Evolutionary conservation across 2,888 invertebrate species (phyloP), one percentile per base, ranked within the genome.

Genomic region (Perithous albicinctus): DNA sequence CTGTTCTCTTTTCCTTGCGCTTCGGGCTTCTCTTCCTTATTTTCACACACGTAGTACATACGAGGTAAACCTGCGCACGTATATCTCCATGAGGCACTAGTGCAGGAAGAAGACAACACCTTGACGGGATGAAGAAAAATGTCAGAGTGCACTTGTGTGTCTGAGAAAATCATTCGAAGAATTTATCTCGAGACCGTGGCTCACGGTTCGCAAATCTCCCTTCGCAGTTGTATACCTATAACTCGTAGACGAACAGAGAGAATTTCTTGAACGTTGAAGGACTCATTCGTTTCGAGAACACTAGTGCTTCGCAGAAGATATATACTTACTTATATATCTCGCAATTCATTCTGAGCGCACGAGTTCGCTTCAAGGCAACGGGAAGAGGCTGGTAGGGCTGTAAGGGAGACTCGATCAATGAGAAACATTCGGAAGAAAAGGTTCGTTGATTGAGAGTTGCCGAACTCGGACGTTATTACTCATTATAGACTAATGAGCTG

Each of bases 161-260:
- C 41, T 26, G 15, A 41, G 56, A 41, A 56, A 70, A 70, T 54
- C 5, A 51, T 41, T 56, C 20, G 15, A 18, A 70, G 41, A 56
- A 26, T 70, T 56, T 56, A 63, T 70, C 29, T 23, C 54, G 38
- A 20, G 7, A 4, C 12, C 41, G 10, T 2, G 10, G 56, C 23
- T 29, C 56, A 3, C 35, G 35, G 35, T 59, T 35, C 35, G 18
- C 12, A 18, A 32, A 59, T 15, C 15, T n/a, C 29, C 32, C 59
- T 29, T 59, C 15, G 32, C 10, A 18, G 35, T 20, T 15, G 10
- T 32, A 56, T 4, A 46, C 7, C 29, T 56, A 32, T n/a, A 32
- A 56, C 56, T 12, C 5, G 2, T 15, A 6, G 29, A 32, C 0
- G 15, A 56, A 32, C n/a, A 3, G n/a, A 23, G 54, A 7, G 12